phyloP scores from a whole-genome alignment of 1,140 invertebrate species.

The Saccostrea echinata region DNA sequence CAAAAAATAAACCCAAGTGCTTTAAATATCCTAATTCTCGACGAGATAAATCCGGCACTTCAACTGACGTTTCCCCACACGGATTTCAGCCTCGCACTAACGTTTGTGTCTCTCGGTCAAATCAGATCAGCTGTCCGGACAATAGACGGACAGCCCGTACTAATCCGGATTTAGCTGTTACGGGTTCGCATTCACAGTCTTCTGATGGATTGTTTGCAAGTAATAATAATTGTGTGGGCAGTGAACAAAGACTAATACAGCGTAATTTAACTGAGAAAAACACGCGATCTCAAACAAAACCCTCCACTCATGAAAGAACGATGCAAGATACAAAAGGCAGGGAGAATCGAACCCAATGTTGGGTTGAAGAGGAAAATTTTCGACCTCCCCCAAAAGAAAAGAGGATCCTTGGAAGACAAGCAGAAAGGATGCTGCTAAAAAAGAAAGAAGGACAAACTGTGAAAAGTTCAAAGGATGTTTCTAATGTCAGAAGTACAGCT shows the following conservation, averaged over 20 bases:
- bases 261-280: constrained; percentile 38
- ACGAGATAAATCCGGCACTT: constrained; percentile 13
- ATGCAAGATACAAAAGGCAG: constrained; percentile 1
- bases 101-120: constrained; percentile 30
- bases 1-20: constrained; percentile 43
- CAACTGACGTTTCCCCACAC: constrained; percentile 25
- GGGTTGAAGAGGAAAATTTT: constrained; percentile 41
- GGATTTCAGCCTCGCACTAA: background rate
- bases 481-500: constrained; percentile 7
- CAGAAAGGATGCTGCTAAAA: constrained; percentile 14
- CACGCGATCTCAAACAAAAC: constrained; percentile 15
- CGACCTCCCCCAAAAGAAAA: constrained; percentile 8
- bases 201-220: constrained; percentile 17
- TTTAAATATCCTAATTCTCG: constrained; percentile 37
- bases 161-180: constrained; percentile 41
- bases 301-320: constrained; percentile 3
- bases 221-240: constrained; percentile 34
- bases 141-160: constrained; percentile 23
- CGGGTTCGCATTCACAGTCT: background rate
- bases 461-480: constrained; percentile 15
- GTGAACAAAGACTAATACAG: constrained; percentile 32
- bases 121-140: constrained; percentile 25
- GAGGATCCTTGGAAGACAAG: background rate
- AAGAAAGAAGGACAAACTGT: constrained; percentile 25
- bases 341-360: constrained; percentile 21